Evolutionary conservation across 2,888 invertebrate species (phyloP).

Genomic region (Dolichomitus sp.): DNA sequence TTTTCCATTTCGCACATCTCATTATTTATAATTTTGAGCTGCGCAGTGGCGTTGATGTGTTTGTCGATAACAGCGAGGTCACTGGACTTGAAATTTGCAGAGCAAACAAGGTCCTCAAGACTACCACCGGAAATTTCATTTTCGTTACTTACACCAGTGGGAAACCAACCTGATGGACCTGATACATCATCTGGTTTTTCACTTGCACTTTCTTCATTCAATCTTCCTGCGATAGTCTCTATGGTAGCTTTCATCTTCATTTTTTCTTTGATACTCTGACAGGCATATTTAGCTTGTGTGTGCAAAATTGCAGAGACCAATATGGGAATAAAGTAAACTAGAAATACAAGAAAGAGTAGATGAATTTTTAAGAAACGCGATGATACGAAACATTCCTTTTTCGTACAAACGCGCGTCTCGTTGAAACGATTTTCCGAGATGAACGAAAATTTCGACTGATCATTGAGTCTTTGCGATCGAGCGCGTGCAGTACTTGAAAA

Average conservation of each 20-base stretch:
- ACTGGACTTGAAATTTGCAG: background rate
- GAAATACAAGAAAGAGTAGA: constrained; percentile 76
- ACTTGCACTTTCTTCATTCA: background rate
- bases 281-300: constrained; percentile 65
- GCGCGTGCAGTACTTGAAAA: background rate
- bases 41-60: constrained; percentile 3
- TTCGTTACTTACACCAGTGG: constrained; percentile 4
- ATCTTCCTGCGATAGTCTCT: constrained; percentile 1
- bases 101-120: constrained; percentile 36
- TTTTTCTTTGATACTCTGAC: constrained; percentile 62
- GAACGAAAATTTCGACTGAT: constrained; percentile 14
- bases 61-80: background rate
- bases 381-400: constrained; percentile 77
- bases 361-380: constrained; percentile 77
- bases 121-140: constrained; percentile 27
- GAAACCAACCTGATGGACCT: constrained; percentile 52
- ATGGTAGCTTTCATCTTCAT: constrained; percentile 62
- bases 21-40: constrained; percentile 49
- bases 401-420: constrained; percentile 43
- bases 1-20: constrained; percentile 65
- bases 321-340: constrained; percentile 79
- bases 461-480: constrained; percentile 35
- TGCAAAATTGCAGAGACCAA: constrained; percentile 71
- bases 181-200: constrained; percentile 13
- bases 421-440: constrained; percentile 26